Conservation (phyloP, 2,113 vertebrate genomes). For the Microcebus murinus region DNA sequence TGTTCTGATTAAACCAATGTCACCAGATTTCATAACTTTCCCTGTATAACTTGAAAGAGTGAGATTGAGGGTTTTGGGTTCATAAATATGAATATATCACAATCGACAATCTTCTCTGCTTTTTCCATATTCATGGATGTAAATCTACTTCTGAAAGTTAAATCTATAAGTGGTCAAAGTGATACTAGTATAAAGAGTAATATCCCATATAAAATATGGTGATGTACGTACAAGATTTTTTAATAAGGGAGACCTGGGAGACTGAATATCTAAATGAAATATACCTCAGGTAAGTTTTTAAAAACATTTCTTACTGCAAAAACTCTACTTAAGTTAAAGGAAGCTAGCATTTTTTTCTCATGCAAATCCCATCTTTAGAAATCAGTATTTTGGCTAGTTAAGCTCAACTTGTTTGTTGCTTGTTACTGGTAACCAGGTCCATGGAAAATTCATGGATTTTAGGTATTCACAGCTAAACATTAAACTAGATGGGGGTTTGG, state of each 20-base stretch:
- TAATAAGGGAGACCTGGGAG: background rate
- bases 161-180: background rate
- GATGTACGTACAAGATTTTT: background rate
- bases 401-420: background rate
- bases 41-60: background rate
- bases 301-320: background rate
- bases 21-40: background rate
- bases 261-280: background rate
- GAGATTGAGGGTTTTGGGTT: background rate
- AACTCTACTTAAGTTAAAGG: background rate
- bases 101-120: background rate
- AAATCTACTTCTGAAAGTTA: background rate
- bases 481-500: background rate
- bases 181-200: background rate
- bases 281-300: background rate
- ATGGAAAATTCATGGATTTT: background rate
- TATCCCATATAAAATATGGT: background rate
- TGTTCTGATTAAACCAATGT: background rate
- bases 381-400: background rate
- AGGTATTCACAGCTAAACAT: background rate
- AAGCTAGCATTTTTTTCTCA: background rate
- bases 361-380: background rate
- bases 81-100: background rate
- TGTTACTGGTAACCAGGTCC: background rate
- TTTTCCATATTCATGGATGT: background rate